These are phyloP conservation scores for Pygathrix nemaeus DNA, from an alignment of 2,113 vertebrate genomes.

Conservation along the genomic window DNA sequence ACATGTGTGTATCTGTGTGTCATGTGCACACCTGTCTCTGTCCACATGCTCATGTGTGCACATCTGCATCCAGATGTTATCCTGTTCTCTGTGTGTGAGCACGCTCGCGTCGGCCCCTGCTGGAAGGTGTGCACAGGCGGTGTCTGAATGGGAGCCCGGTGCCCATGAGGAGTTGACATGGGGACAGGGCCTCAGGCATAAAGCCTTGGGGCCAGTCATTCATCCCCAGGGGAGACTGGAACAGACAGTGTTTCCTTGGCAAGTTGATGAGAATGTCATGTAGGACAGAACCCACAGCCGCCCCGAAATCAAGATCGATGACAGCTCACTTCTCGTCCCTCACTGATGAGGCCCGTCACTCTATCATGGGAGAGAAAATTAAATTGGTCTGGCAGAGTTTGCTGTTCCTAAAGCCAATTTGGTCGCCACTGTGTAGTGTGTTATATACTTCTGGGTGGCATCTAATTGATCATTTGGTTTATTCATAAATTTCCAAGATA, in stretches of 20 bases:
- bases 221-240: not conserved
- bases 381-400: constrained; percentile 57
- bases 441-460: not conserved
- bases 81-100: not conserved
- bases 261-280: constrained; percentile 65
- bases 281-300: constrained; percentile 12
- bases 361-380: constrained; percentile 63
- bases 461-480: constrained; percentile 62
- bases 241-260: not conserved
- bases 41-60: accelerated
- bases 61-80: not conserved
- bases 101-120: accelerated
- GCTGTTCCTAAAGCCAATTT: constrained; percentile 56
- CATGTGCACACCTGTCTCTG: not conserved
- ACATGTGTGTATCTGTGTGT: not conserved
- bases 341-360: not conserved
- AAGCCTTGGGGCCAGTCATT: not conserved
- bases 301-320: constrained; percentile 72
- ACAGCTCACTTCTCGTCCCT: constrained; percentile 12
- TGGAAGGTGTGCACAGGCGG: not conserved
- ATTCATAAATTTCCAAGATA: constrained; percentile 24
- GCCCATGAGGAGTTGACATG: not conserved
- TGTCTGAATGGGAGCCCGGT: not conserved
- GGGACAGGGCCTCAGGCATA: not conserved
- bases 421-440: not conserved